Base-by-base conservation (phyloP, 2,888 invertebrate species). In the Tuta absoluta region DNA sequence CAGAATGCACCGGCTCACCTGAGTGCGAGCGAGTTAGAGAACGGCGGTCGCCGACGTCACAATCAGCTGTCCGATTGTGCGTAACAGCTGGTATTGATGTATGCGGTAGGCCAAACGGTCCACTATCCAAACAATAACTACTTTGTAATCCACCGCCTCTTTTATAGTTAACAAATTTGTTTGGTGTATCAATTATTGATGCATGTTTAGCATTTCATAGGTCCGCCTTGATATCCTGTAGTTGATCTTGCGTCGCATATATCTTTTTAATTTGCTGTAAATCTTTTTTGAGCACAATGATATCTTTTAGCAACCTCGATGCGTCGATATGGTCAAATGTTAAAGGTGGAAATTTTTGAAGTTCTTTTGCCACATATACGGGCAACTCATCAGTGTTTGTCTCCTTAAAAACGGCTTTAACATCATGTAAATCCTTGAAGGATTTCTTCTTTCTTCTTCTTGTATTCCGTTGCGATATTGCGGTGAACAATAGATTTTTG, bases 251-350 rank as follows among this genome's bases (percentile, higher is more conserved):
- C 1, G 66, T 68, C 4, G 48, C 64, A 48, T 58, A 64, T n/a
- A 41, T 51, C 10, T 65, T n/a, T 68, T 37, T 58, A 1, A 58
- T 58, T 7, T 33, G 33, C 37, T 37, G 14, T 58, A 58, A 17
- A 4, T 58, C 66, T 2, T 10, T 14, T 60, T 64, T 38, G 4
- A 68, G 19, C 12, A 62, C 37, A 5, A 66, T 37, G 1, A 68
- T 49, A 17, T 66, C 68, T n/a, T 65, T 68, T 48, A 68, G 41
- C 37, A 68, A 53, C 21, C 57, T 66, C 1, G 64, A 59, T n/a
- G 62, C 64, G 45, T 67, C 67, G n/a, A 66, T n/a, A 23, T 66
- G 66, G 41, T 65, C 67, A 45, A 67, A 67, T 0, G 62, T 63
- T 23, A 64, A 48, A 17, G 65, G 65, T 10, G 64, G 65, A 21